Evolutionary conservation across 2,888 invertebrate genomes (phyloP).

Genomic region (Rhagium mordax): DNA sequence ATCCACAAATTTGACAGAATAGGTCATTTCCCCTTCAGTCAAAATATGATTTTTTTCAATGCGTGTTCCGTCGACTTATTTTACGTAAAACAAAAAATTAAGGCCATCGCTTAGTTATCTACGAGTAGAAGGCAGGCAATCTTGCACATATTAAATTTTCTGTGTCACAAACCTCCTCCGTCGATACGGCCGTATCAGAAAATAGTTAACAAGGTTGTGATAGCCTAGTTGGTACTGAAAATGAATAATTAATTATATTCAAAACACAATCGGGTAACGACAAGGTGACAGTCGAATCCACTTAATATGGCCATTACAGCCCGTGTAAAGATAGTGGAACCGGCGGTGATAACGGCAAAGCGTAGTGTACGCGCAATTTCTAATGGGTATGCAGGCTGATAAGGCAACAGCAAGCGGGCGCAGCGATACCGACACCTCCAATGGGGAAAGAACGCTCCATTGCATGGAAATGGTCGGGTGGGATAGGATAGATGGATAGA

Average conservation of each 20-base stretch:
- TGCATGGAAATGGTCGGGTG: neutral
- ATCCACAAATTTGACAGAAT: too few species aligned
- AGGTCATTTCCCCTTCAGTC: too few species aligned
- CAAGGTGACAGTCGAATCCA: slow-evolving; percentile 42
- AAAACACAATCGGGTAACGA: slow-evolving; percentile 39
- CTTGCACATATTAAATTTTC: neutral
- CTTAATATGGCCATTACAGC: slow-evolving; percentile 38
- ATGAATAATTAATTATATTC: slow-evolving; percentile 39
- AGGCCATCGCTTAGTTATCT: neutral
- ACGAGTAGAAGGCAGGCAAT: neutral
- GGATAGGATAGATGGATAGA: too few species aligned
- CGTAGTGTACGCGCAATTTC: slow-evolving; percentile 44
- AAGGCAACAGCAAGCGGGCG: slow-evolving; percentile 33
- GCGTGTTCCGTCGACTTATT: neutral
- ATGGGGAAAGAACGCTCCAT: neutral
- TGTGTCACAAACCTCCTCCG: neutral
- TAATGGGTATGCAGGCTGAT: slow-evolving; percentile 47
- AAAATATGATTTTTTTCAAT: too few species aligned
- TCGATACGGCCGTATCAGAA: slow-evolving; percentile 7
- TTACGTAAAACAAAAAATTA: neutral
- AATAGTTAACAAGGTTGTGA: slow-evolving; percentile 30
- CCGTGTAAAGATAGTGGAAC: slow-evolving; percentile 34
- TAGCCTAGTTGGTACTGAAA: slow-evolving; percentile 29
- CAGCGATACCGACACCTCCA: slow-evolving; percentile 22
- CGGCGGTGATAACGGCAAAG: slow-evolving; percentile 32